Evolutionary conservation across 1,140 invertebrate species (phyloP), one percentile per base, ranked within the genome.

Genomic region (Yoshiicerus persimilis): DNA sequence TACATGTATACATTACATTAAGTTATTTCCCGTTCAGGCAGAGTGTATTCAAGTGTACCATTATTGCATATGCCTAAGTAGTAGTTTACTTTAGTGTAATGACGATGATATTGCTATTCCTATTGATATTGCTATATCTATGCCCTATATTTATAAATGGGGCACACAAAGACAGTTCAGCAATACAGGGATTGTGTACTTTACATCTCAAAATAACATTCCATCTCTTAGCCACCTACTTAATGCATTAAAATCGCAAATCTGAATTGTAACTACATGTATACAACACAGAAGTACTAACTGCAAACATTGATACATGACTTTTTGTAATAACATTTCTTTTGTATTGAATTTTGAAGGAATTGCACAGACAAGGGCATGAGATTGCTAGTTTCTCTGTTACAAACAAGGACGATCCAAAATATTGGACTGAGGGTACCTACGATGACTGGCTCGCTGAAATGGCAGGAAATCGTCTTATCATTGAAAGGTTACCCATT

Each of bases 401-500:
- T 36, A 99, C 97, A 0, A 96, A 97, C 93, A 97, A 97, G 92
- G 96, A 97, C 91, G 96, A 97, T 90, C 96, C 96, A 9, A 95
- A 96, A 90, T 97, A 97, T 93, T 98, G 97, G 97, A 95, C 95
- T 4, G 95, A 95, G 62, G 97, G 97, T 30, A 95, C 94, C 39
- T 97, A 97, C 92, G 97, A 98, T 91, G 96, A 98, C 92, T 98
- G 97, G 97, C 93, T 98, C 16, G 97, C 97, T 90, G 97, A 99
- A 93, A 98, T 99, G 96, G 97, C 97, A 36, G 98, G 97, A n/a
- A 96, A 95, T 47, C 94, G 97, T 91, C 92, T 97, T 38, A 97
- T 97, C 91, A 94, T 97, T 84, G 96, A 97, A 92, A 94, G 96
- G 87, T 90, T 47, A 34, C n/a, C n/a, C n/a, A n/a, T n/a, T n/a